A percentile compares a stretch with the other conserved stretches of the same genome.
Evolutionary conservation across 2,113 vertebrate species (phyloP).

Genomic region (Mesitornis unicolor): DNA sequence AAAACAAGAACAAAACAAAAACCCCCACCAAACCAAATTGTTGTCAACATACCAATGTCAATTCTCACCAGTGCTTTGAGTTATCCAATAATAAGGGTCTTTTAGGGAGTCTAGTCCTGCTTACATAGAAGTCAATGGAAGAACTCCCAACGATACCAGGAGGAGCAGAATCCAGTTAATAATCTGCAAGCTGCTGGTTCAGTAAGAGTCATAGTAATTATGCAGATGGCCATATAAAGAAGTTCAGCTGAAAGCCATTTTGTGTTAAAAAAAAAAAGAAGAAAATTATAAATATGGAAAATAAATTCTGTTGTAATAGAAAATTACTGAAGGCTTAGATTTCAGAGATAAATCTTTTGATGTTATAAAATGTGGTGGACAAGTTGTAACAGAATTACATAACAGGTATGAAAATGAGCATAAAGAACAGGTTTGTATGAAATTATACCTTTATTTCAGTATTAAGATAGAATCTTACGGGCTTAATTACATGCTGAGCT

Average conservation of each 20-base stretch:
- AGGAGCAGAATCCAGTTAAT: neutral
- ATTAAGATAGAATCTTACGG: neutral
- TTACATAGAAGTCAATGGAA: neutral
- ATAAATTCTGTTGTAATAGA: neutral
- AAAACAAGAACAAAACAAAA: too few relatives aligned
- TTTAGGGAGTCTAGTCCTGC: neutral
- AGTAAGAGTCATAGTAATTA: neutral
- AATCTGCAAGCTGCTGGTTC: constrained; percentile 5
- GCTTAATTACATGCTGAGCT: constrained; percentile 39
- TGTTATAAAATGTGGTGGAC: neutral
- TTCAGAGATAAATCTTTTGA: neutral
- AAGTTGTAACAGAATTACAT: neutral
- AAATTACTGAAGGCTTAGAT: neutral
- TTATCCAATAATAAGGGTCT: neutral
- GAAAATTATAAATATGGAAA: neutral
- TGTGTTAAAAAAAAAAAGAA: neutral
- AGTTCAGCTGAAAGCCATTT: neutral
- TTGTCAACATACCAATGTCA: neutral
- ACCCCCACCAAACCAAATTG: too few relatives aligned
- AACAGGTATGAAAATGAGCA: neutral
- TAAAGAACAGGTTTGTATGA: neutral
- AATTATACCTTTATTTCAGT: neutral
- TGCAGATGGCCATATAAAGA: neutral
- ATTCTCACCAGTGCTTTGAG: neutral
- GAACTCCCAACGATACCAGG: neutral